Evolutionary conservation across 2,888 invertebrate genomes (phyloP).

Genomic region (Spilarctia lutea): DNA sequence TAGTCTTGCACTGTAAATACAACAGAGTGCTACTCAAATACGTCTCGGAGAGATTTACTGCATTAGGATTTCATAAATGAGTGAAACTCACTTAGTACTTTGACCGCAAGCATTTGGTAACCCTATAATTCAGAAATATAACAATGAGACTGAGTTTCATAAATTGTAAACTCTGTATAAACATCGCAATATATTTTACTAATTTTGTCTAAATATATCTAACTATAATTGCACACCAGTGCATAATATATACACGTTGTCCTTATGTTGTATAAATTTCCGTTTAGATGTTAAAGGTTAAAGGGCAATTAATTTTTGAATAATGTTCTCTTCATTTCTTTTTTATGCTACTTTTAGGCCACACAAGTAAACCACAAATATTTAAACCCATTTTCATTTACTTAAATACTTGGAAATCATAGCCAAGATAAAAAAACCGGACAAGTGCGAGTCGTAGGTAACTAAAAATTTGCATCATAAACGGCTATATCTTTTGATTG

Average conservation of each 20-base stretch:
- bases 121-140: not conserved
- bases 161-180: not conserved
- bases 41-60: not conserved
- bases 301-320: not conserved
- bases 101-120: too few species aligned
- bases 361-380: not conserved
- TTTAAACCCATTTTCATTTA: not conserved
- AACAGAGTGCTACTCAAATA: not conserved
- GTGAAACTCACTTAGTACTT: not conserved
- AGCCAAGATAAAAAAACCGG: not conserved
- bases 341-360: not conserved
- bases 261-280: not conserved
- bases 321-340: not conserved
- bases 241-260: not conserved
- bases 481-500: too few species aligned
- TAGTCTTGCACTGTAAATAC: conserved; percentile 2
- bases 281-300: conserved; percentile 3
- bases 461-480: too few species aligned
- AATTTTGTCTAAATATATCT: not conserved
- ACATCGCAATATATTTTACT: not conserved
- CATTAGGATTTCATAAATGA: not conserved
- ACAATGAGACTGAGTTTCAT: not conserved
- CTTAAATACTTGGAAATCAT: too few species aligned
- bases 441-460: too few species aligned
- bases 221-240: not conserved